Evolutionary conservation across 2,797 vertebrate genomes (phyloP).

Genomic region (Kryptolebias ocellatus): DNA sequence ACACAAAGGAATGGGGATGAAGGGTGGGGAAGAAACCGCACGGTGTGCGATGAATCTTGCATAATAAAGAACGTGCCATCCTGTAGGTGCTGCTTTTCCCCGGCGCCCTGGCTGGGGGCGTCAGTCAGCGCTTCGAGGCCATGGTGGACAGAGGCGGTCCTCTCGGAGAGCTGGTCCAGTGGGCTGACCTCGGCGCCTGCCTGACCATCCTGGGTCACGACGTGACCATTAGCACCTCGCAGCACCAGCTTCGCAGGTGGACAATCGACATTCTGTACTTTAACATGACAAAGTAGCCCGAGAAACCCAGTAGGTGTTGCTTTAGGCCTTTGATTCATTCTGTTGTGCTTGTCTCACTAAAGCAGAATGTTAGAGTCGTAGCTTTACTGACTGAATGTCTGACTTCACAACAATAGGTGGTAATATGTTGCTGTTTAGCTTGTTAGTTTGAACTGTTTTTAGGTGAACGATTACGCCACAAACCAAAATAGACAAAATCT

Average conservation of each 20-base stretch:
- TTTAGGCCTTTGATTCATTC: no score
- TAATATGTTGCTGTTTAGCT: no score
- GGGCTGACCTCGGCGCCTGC: constrained; percentile 78
- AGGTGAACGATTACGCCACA: no score
- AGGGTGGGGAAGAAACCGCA: no score
- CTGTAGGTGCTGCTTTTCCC: constrained; percentile 77
- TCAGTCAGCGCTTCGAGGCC: constrained; percentile 70
- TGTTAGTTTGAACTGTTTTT: no score
- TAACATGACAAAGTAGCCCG: background rate
- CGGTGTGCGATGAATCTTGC: background rate
- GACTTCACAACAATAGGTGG: no score
- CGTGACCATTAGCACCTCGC: constrained; percentile 73
- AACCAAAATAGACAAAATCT: no score
- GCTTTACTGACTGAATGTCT: no score
- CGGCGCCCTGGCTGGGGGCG: constrained; percentile 67
- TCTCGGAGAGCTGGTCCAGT: constrained; percentile 81
- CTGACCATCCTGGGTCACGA: constrained; percentile 78
- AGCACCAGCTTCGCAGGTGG: constrained; percentile 73
- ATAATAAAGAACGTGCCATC: background rate
- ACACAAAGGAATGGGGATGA: no score
- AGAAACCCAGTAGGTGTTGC: no score
- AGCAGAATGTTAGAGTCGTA: no score
- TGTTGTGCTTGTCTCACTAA: no score
- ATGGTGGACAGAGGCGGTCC: constrained; percentile 78
- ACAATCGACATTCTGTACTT: background rate